Percentiles rank a stretch among this genome's conserved stretches.
phyloP scores from a whole-genome alignment of 2,888 invertebrate genomes.

The Euplexia lucipara region DNA sequence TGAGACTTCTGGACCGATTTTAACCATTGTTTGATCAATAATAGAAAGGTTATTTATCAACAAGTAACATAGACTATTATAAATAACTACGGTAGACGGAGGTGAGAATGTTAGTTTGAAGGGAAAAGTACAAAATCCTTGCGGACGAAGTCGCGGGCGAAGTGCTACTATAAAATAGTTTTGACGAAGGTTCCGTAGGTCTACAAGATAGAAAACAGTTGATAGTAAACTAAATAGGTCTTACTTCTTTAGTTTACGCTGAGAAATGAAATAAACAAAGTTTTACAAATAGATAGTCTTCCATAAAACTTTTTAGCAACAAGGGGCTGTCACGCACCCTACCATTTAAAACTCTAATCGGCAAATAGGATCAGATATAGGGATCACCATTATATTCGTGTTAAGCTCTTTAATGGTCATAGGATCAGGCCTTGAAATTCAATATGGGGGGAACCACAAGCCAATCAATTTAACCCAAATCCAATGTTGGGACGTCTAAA shows the following conservation, averaged over 20 bases:
- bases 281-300: neutral
- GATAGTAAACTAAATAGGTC: neutral
- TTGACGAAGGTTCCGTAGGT: slow-evolving; percentile 2
- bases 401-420: slow-evolving; percentile 45
- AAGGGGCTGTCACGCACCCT: neutral
- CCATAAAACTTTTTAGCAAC: neutral
- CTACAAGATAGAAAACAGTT: too few relatives aligned
- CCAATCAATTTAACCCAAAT: slow-evolving; percentile 31
- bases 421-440: slow-evolving; percentile 33
- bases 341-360: slow-evolving; percentile 34
- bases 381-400: slow-evolving; percentile 37
- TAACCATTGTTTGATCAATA: too few relatives aligned
- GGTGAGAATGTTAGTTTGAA: too few relatives aligned
- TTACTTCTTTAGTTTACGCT: neutral
- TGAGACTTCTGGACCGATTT: too few relatives aligned
- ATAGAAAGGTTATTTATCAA: too few relatives aligned
- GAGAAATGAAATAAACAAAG: neutral
- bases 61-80: too few relatives aligned
- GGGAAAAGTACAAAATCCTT: too few relatives aligned
- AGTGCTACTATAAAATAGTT: too few relatives aligned
- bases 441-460: slow-evolving; percentile 25
- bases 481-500: neutral
- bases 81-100: too few relatives aligned
- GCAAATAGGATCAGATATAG: slow-evolving; percentile 11
- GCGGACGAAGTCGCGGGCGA: too few relatives aligned